A percentile compares a stretch with the other conserved stretches of the same genome.
These are phyloP conservation scores for Steinernema feltiae DNA, from an alignment of 1,140 invertebrate species.

Conservation along the genomic window DNA sequence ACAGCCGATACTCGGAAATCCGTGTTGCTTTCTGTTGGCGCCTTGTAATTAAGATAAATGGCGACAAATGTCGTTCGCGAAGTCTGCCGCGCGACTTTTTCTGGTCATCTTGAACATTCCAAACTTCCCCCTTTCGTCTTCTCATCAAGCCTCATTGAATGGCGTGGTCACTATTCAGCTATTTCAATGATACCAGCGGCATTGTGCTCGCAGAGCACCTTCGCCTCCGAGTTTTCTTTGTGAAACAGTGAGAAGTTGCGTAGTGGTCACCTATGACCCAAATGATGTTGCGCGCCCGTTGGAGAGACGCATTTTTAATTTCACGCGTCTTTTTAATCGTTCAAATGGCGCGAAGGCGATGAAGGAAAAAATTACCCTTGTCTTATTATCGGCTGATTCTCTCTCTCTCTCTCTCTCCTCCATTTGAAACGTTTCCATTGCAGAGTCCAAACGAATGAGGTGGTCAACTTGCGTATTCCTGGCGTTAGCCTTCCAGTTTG, in stretches of 20 bases:
- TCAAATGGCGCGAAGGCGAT: not conserved
- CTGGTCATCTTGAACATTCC: not conserved
- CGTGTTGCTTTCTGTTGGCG: conserved; percentile 6
- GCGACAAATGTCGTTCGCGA: not conserved
- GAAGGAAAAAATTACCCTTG: not conserved
- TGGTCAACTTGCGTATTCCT: not conserved
- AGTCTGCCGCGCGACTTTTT: not conserved
- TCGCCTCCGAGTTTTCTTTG: not conserved
- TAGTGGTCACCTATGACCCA: conserved; percentile 3
- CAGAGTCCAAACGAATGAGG: not conserved
- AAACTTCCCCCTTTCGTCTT: too few species aligned
- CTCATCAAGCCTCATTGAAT: not conserved
- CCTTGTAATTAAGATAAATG: conserved; percentile 14
- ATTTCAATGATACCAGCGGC: too few species aligned
- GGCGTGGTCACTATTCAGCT: not conserved
- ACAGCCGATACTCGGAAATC: not conserved
- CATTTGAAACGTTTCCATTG: not conserved
- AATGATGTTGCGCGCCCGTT: not conserved
- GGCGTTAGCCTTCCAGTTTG: not conserved
- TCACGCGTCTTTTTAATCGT: not conserved
- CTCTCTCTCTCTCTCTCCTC: not conserved
- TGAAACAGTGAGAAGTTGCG: not conserved
- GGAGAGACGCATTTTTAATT: not conserved
- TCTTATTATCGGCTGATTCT: not conserved
- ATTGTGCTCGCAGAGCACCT: too few species aligned